phyloP scores from a whole-genome alignment of 2,113 vertebrate species.

The Nematolebias whitei region DNA sequence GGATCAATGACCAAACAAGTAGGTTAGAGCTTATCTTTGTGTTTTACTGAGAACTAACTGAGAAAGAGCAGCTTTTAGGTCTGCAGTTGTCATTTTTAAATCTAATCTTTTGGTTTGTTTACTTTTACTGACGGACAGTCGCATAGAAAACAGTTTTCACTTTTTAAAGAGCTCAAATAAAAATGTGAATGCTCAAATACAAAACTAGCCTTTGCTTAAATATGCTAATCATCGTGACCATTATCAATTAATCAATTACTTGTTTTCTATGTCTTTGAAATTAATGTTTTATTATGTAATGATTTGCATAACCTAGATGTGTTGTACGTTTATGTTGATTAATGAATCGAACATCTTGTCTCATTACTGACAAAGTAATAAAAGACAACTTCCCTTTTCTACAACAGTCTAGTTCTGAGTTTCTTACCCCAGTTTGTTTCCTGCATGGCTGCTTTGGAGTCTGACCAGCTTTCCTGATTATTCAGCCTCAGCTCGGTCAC shows the following conservation, averaged over 20 bases:
- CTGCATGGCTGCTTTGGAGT: conserved; percentile 54
- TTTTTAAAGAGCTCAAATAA: no score
- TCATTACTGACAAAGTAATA: conserved; percentile 8
- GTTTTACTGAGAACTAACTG: not conserved
- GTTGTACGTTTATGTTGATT: not conserved
- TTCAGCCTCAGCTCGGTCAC: conserved; percentile 27
- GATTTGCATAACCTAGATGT: not conserved
- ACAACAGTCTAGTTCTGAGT: not conserved
- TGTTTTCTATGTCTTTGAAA: not conserved
- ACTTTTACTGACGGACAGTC: no score
- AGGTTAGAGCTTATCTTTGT: not conserved
- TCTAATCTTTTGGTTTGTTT: no score
- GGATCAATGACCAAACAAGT: not conserved
- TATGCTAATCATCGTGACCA: not conserved
- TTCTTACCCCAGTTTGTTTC: conserved; percentile 57
- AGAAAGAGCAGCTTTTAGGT: not conserved
- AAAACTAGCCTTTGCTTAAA: not conserved
- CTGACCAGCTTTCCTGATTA: conserved; percentile 33
- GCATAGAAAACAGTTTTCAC: no score
- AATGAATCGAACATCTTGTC: conserved; percentile 2
- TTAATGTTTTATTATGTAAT: not conserved
- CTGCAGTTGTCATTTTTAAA: no score
- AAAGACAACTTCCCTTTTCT: conserved; percentile 28
- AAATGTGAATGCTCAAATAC: no score
- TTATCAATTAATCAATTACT: not conserved